phyloP scores from a whole-genome alignment of 2,113 vertebrate genomes.

The Aspidoscelis tigris region DNA sequence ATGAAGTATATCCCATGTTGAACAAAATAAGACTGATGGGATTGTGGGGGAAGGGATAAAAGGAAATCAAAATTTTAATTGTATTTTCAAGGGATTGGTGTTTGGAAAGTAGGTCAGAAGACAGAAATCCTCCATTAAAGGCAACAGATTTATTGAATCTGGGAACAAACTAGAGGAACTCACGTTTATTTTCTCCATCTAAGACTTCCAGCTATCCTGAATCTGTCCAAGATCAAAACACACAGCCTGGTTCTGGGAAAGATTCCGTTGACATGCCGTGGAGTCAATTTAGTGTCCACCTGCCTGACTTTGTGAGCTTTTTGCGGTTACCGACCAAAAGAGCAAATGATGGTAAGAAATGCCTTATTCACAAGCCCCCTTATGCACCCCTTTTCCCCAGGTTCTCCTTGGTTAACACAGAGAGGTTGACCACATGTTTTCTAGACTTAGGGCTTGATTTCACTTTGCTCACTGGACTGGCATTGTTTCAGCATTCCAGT shows the following conservation, averaged over 20 bases:
- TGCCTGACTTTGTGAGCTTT: constrained; percentile 24
- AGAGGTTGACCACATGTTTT: no score
- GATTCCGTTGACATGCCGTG: background rate
- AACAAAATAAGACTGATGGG: no score
- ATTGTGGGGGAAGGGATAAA: no score
- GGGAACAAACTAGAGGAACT: background rate
- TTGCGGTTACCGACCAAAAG: constrained; percentile 21
- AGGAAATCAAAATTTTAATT: background rate
- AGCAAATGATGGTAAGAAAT: background rate
- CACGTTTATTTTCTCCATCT: background rate
- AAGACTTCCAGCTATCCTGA: constrained; percentile 9
- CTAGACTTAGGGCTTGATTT: no score
- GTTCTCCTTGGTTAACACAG: no score
- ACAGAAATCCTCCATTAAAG: background rate
- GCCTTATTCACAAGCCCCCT: background rate
- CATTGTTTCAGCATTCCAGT: no score
- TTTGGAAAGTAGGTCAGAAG: background rate
- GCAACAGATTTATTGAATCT: no score
- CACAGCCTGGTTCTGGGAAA: background rate
- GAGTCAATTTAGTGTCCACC: constrained; percentile 8
- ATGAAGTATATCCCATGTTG: no score
- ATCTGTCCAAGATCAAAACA: background rate
- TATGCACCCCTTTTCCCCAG: no score
- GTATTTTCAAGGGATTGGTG: no score
- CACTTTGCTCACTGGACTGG: no score